Base-by-base conservation (phyloP, 2,888 invertebrate genomes). In the Oxyscelio sp. region DNA sequence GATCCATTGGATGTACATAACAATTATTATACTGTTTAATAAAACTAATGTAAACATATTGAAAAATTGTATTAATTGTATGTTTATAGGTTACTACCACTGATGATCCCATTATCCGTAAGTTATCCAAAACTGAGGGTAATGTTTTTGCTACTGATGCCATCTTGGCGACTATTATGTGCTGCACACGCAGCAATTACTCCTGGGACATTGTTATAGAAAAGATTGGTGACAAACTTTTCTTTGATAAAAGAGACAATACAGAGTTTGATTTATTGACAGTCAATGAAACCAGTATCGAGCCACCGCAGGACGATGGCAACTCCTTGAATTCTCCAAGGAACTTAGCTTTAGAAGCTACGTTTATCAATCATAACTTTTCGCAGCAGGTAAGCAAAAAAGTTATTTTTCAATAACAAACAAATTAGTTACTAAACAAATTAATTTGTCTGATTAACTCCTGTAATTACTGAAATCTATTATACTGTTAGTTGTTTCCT, bases 131-230 rank as follows among this genome's bases (percentile, higher is more conserved):
- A 95, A 98, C 97, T 0, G 97, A 97, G 81, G 99, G 99, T 85
- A 99, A 98, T 90, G 99, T 99, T 27, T 99, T 99, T 94, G 99
- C 99, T 6, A 99, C 99, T 0, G 99, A 99, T 94, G 97, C 99
- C 22, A 99, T 99, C 91, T 95, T 99, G 91, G 99, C 99, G 0
- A 99, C 99, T 1, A 97, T 99, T 87, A 99, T 99, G 99, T 99
- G 99, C 94, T 98, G 98, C 94, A 98, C 99, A 0, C 96, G 99
- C 27, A 99, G 99, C 58, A 98, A 98, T 91, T 99, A 99, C 94
- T 99, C 99, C 2, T 99, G 99, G 99, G 99, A 99, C 94, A 98
- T 99, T 92, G 98, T 99, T 59, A 99, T 99, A 90, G 98, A 98
- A 92, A 98, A 98, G 94, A 97, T 98, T 92, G 98, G 98, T 50